Percentiles rank a stretch among this genome's conserved stretches.
phyloP scores from a whole-genome alignment of 2,797 vertebrate species.

The Pyrrhura leucotis region DNA sequence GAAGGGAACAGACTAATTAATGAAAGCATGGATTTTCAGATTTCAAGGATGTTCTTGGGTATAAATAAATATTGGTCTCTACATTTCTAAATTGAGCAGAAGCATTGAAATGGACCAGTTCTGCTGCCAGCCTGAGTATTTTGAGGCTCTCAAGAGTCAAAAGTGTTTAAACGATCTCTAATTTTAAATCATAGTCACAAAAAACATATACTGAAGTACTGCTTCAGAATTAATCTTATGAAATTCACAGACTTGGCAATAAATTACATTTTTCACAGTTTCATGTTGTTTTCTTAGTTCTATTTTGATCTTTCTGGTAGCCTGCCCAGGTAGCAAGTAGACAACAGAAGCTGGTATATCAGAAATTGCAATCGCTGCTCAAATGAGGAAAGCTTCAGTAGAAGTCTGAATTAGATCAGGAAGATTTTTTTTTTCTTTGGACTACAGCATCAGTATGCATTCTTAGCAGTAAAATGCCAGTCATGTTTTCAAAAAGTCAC shows the following conservation, averaged over 20 bases:
- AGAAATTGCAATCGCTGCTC: background rate
- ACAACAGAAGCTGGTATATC: background rate
- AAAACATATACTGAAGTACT: conserved; percentile 19
- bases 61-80: background rate
- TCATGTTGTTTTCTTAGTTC: background rate
- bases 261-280: background rate
- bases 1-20: background rate
- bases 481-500: background rate
- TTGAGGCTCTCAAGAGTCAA: background rate
- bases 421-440: background rate
- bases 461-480: background rate
- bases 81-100: background rate
- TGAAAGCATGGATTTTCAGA: background rate
- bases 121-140: background rate
- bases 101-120: background rate
- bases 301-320: background rate
- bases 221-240: background rate
- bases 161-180: background rate
- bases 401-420: background rate
- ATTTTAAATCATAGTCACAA: background rate
- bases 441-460: background rate
- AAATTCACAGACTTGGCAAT: background rate
- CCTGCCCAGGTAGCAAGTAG: background rate
- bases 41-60: background rate
- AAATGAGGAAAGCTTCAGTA: background rate